Evolutionary conservation across 1,140 invertebrate species (phyloP).

Genomic region (Bombus ignitus): DNA sequence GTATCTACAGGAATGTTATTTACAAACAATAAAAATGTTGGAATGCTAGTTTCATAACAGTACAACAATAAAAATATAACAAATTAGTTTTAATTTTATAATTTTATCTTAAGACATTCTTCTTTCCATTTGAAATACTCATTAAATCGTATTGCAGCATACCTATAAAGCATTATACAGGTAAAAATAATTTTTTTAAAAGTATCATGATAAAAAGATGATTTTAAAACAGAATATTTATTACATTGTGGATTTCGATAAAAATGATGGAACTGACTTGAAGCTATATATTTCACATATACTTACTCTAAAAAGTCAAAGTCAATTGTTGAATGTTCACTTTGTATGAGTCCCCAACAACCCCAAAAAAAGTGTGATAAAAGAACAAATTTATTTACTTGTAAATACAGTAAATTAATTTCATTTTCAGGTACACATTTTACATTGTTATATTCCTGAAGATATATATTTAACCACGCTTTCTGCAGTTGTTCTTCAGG

Average conservation of each 20-base stretch:
- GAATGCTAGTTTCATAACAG: constrained; percentile 16
- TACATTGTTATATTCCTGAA: constrained; percentile 85
- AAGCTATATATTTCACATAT: background rate
- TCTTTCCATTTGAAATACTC: constrained; percentile 84
- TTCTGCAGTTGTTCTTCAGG: constrained; percentile 91
- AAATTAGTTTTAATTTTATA: constrained; percentile 5
- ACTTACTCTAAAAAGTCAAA: constrained; percentile 96
- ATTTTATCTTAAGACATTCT: constrained; percentile 25
- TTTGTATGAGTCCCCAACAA: constrained; percentile 96
- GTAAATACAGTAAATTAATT: constrained; percentile 88
- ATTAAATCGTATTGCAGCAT: constrained; percentile 86
- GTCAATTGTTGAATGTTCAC: constrained; percentile 94
- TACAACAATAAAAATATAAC: constrained; percentile 11
- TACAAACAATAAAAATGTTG: background rate
- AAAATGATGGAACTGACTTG: background rate
- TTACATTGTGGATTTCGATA: background rate
- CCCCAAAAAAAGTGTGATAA: constrained; percentile 96
- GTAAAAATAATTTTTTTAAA: constrained; percentile 1
- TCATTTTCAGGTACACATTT: constrained; percentile 83
- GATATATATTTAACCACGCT: constrained; percentile 91
- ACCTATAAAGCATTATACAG: constrained; percentile 80
- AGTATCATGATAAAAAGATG: constrained; percentile 15
- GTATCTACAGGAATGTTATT: constrained; percentile 13
- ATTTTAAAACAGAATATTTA: constrained; percentile 4
- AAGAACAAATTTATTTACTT: constrained; percentile 92